A percentile compares a stretch with the other conserved stretches of the same genome.
Evolutionary conservation across 2,888 invertebrate species (phyloP).

Genomic region (Spisula solida): DNA sequence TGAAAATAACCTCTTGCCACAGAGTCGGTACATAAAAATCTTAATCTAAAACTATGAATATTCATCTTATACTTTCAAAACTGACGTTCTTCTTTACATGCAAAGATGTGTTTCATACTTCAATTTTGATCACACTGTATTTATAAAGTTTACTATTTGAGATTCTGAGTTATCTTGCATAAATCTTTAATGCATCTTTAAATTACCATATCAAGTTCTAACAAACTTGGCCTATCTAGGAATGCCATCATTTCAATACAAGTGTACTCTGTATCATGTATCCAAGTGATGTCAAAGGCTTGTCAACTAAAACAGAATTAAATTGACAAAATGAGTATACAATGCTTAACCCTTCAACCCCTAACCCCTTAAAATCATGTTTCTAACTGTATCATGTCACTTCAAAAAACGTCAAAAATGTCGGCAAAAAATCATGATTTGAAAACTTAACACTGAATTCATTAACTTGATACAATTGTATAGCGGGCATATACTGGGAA

Average conservation of each 20-base stretch:
- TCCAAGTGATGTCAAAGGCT: background rate
- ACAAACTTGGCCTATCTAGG: constrained; percentile 4
- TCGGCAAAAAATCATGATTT: background rate
- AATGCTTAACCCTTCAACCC: background rate
- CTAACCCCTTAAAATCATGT: background rate
- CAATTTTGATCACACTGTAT: background rate
- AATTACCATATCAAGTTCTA: constrained; percentile 3
- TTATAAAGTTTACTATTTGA: background rate
- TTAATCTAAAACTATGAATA: background rate
- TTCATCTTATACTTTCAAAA: background rate
- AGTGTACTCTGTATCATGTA: background rate
- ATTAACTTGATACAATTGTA: background rate
- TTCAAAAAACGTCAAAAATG: background rate
- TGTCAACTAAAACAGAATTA: background rate
- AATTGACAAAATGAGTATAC: background rate
- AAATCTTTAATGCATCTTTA: constrained; percentile 4
- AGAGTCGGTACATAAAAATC: background rate
- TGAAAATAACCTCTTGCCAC: background rate
- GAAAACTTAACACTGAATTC: constrained; percentile 3
- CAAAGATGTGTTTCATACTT: background rate
- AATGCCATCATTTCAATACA: background rate
- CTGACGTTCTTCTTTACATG: background rate
- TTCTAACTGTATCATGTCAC: background rate
- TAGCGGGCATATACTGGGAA: background rate
- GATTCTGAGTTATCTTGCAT: background rate